phyloP scores from a whole-genome alignment of 2,797 vertebrate species.

The Momotus momota region DNA sequence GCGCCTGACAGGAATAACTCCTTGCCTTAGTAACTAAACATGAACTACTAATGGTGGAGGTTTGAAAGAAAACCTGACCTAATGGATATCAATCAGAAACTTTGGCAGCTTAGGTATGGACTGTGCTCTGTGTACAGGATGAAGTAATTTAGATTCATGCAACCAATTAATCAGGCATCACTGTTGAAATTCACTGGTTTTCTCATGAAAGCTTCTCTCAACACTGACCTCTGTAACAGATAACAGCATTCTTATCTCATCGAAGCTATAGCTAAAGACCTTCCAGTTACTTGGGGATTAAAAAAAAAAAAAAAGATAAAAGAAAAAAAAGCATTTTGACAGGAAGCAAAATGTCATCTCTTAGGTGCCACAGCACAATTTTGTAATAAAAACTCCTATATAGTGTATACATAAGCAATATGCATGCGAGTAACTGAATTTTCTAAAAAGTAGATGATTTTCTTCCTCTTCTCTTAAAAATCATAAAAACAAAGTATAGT shows the following conservation, averaged over 20 bases:
- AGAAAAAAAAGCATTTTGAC: not conserved
- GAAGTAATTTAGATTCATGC: not conserved
- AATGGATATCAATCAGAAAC: not conserved
- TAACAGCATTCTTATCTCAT: not conserved
- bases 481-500: not conserved
- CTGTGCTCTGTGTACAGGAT: not conserved
- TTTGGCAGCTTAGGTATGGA: not conserved
- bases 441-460: not conserved
- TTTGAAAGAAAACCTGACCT: constrained; percentile 13
- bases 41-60: not conserved
- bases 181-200: not conserved
- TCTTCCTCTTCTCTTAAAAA: not conserved
- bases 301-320: not conserved
- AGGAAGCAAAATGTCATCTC: not conserved
- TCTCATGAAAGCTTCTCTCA: not conserved
- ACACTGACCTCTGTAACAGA: not conserved
- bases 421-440: not conserved
- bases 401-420: not conserved
- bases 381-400: not conserved
- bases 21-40: constrained; percentile 30
- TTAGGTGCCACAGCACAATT: not conserved
- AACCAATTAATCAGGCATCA: constrained; percentile 18
- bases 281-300: not conserved
- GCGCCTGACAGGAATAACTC: constrained; percentile 34
- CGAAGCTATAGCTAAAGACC: constrained; percentile 11